Evolutionary conservation across 2,113 vertebrate genomes (phyloP).

Genomic region (Dromiciops gliroides): DNA sequence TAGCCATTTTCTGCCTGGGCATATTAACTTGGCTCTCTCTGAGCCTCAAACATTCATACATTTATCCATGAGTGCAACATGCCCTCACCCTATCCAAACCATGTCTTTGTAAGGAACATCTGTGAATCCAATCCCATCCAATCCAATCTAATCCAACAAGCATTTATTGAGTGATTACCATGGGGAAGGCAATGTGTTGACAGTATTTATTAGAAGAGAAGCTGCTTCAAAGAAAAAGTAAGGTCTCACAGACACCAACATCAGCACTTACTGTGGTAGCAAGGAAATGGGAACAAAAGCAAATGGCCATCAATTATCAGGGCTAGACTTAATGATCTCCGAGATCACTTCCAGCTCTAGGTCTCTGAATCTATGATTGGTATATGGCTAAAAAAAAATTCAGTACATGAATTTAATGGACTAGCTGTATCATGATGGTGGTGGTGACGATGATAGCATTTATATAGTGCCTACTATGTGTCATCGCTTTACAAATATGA

Average conservation of each 20-base stretch:
- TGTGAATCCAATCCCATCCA: constrained; percentile 50
- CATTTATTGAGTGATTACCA: not conserved
- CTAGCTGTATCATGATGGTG: not conserved
- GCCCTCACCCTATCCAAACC: constrained; percentile 72
- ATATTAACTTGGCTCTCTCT: constrained; percentile 58
- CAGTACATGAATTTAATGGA: not conserved
- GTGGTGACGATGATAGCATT: not conserved
- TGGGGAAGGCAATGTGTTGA: constrained; percentile 17
- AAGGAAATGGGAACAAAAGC: not conserved
- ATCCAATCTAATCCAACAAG: not conserved
- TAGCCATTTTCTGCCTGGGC: constrained; percentile 57
- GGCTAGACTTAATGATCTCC: not conserved
- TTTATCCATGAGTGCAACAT: constrained; percentile 54
- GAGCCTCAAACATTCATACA: constrained; percentile 6
- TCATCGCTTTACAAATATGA: not conserved
- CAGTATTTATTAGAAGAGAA: constrained; percentile 68
- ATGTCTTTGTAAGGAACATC: constrained; percentile 73
- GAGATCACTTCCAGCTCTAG: not conserved
- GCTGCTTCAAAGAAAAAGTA: constrained; percentile 38
- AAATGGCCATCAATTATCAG: not conserved
- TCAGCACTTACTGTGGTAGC: not conserved
- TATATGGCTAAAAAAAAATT: not conserved
- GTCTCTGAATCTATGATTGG: not conserved
- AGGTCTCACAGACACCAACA: not conserved
- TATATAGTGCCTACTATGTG: not conserved